Conservation (phyloP, 2,888 invertebrate species). For the Ochropacha duplaris region DNA sequence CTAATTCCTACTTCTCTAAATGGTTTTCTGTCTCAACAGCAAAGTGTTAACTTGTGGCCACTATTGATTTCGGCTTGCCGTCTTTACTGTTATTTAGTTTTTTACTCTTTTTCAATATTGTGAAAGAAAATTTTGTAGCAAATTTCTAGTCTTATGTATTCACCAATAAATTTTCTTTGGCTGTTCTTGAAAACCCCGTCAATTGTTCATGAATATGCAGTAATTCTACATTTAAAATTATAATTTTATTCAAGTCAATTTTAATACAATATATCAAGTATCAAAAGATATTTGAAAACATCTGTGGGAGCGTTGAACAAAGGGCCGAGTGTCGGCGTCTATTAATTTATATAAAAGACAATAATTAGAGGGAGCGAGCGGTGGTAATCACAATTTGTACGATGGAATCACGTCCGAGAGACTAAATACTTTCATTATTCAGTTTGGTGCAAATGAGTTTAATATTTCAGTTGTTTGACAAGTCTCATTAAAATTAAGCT, state of each 20-base stretch:
- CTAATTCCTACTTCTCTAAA: too few relatives aligned
- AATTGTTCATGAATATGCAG: neutral
- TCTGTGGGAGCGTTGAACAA: neutral
- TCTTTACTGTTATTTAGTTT: too few relatives aligned
- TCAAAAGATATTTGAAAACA: neutral
- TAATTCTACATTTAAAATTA: constrained; percentile 14
- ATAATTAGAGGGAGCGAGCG: neutral
- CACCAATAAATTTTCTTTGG: too few relatives aligned
- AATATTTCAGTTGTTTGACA: neutral
- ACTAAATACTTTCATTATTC: neutral
- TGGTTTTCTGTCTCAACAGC: too few relatives aligned
- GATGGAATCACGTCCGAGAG: neutral
- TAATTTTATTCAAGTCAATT: constrained; percentile 9
- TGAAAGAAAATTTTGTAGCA: too few relatives aligned
- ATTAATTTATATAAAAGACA: neutral
- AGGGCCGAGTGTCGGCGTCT: neutral
- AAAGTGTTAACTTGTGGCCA: neutral
- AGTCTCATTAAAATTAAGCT: neutral
- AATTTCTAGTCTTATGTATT: too few relatives aligned
- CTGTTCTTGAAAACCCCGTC: neutral
- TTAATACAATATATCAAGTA: neutral
- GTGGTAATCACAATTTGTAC: neutral
- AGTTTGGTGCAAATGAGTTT: neutral
- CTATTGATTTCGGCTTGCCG: neutral
- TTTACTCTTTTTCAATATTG: too few relatives aligned